Conservation (phyloP, 2,888 invertebrate genomes). For the Torymus auratus region DNA sequence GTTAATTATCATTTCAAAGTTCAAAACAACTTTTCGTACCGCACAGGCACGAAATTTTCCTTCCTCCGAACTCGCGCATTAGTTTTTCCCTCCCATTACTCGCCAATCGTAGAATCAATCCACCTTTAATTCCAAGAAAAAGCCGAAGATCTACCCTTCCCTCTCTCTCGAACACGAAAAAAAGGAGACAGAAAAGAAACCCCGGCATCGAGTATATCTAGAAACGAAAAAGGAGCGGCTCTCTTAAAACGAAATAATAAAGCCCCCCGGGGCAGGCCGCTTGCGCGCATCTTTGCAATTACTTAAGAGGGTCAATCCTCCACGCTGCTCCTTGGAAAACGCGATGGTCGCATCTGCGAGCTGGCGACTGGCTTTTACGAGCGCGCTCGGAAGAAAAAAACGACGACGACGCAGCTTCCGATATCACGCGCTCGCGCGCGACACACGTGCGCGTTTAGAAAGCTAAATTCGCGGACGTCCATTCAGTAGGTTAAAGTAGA, state of each 20-base stretch:
- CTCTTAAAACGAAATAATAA: slow-evolving; percentile 20
- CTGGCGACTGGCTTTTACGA: slow-evolving; percentile 27
- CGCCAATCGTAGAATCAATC: neutral
- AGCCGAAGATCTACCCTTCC: no score
- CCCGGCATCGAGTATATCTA: no score
- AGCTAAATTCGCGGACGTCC: slow-evolving; percentile 74
- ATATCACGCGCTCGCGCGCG: slow-evolving; percentile 4
- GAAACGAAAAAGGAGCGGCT: neutral
- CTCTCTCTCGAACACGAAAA: no score
- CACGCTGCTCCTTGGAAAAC: slow-evolving; percentile 1
- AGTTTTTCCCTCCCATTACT: neutral
- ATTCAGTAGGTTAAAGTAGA: slow-evolving; percentile 77
- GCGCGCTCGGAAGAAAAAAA: neutral
- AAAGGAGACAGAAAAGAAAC: no score
- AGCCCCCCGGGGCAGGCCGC: neutral
- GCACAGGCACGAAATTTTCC: no score
- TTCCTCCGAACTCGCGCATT: no score
- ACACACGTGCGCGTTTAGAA: slow-evolving; percentile 68
- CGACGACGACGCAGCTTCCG: slow-evolving; percentile 20
- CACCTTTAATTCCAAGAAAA: no score
- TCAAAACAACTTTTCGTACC: no score
- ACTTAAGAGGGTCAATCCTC: slow-evolving; percentile 45
- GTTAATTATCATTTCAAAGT: no score
- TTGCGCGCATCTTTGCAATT: slow-evolving; percentile 28
- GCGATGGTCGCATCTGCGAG: slow-evolving; percentile 30